Base-by-base conservation (phyloP, 2,888 invertebrate genomes). In the Macrosoma leucophasiata region DNA sequence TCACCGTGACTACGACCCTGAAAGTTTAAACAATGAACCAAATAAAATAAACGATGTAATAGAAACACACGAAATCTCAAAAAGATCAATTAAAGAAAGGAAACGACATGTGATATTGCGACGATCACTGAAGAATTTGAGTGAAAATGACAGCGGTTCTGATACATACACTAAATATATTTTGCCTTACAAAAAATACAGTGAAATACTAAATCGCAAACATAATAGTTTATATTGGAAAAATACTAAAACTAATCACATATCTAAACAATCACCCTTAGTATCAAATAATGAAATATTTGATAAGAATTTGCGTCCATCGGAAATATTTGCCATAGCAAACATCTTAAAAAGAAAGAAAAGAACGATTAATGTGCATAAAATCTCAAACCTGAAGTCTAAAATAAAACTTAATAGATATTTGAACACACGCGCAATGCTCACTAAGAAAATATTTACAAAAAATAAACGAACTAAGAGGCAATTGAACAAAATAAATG, bases 391-490 rank as follows among this genome's bases (percentile, higher is more conserved):
- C 33, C 33, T 68, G 3, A 71, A 62, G 33, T 60, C 48, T 2
- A 71, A 68, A 39, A 54, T 65, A 1, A 70, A 64, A 42, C 7
- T 72, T 0, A 72, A 55, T 24, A 62, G 53, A 43, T 72, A 50
- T 39, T 33, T 78, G 1, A 75, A 77, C 17, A 69, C 69, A 2
- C 66, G 69, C 11, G 38, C 56, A 8, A 67, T 62, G 58, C 33
- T 58, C 1, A 51, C 43, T 4, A 72, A 66, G 23, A 56, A 47
- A 32, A 43, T 66, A 31, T 64, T 62, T 29, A 41, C 59, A 1
- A 68, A 63, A n/a, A 72, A 58, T 6, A 75, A 68, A 15, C 63
- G 78, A 19, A 60, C 41, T 41, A 82, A 81, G 44, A 54, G 81
- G 1, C 64, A 79, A 31, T 46, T 75, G 1, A 58, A 65, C 26